A percentile compares a stretch with the other conserved stretches of the same genome.
Evolutionary conservation across 2,113 vertebrate species (phyloP).

Genomic region (Psammodynastes pulverulentus): DNA sequence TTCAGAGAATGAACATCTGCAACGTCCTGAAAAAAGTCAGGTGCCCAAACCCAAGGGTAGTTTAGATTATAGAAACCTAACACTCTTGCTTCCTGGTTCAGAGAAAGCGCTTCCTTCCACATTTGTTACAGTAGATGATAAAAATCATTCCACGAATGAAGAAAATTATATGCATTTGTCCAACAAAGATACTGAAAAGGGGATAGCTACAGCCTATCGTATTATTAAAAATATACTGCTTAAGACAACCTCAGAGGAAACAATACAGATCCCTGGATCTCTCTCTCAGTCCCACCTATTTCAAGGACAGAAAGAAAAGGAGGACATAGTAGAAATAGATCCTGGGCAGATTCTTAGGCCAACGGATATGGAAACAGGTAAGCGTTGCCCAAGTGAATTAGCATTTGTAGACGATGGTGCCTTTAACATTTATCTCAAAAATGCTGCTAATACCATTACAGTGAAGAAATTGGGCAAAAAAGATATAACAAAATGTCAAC

Average conservation of each 20-base stretch:
- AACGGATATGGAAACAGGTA: neutral
- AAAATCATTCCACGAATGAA: neutral
- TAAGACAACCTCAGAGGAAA: neutral
- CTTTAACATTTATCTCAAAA: neutral
- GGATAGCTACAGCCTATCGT: neutral
- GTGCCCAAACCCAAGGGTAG: neutral
- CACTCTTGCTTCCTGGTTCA: neutral
- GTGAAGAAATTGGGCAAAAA: neutral
- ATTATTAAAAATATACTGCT: neutral
- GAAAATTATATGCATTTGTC: neutral
- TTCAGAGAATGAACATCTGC: neutral
- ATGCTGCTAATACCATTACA: neutral
- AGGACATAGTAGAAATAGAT: neutral
- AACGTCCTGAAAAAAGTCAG: neutral
- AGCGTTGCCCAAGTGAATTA: neutral
- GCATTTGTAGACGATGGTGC: neutral
- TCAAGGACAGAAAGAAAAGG: neutral
- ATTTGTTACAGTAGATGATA: neutral
- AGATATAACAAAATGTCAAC: neutral
- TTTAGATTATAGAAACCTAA: neutral
- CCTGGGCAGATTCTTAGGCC: neutral
- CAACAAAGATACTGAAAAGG: neutral
- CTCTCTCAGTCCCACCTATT: neutral
- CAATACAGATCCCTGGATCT: neutral
- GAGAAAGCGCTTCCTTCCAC: neutral